phyloP scores from a whole-genome alignment of 2,113 vertebrate genomes.

The Ranitomeya variabilis region DNA sequence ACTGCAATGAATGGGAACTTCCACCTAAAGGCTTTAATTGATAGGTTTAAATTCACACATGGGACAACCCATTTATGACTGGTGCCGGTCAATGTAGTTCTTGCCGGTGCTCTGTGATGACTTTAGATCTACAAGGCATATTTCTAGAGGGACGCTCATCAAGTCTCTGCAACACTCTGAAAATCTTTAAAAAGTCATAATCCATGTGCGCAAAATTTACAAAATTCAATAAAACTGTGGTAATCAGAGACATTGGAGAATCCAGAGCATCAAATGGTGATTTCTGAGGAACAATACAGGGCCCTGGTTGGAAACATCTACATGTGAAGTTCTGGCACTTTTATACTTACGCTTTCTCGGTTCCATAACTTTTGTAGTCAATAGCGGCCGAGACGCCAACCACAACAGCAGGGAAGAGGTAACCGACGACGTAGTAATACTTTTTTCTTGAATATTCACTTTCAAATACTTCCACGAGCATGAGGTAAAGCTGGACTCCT shows the following conservation, averaged over 20 bases:
- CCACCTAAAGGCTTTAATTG: neutral
- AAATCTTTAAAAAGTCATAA: too few relatives aligned
- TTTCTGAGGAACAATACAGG: neutral
- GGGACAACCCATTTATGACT: neutral
- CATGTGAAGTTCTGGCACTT: conserved; percentile 25
- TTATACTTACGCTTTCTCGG: conserved; percentile 90
- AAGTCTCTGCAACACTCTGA: too few relatives aligned
- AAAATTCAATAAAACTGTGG: too few relatives aligned
- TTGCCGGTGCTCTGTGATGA: neutral
- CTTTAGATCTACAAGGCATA: neutral
- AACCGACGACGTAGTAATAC: conserved; percentile 96
- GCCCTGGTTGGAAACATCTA: neutral
- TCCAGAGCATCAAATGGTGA: too few relatives aligned
- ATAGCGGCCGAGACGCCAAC: conserved; percentile 95
- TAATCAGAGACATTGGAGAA: too few relatives aligned
- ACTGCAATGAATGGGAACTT: neutral
- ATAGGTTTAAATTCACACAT: neutral
- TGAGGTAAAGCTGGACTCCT: conserved; percentile 96
- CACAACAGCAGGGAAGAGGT: conserved; percentile 95
- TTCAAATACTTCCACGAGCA: conserved; percentile 98
- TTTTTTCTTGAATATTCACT: conserved; percentile 98
- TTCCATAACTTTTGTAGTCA: conserved; percentile 96
- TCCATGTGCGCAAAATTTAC: too few relatives aligned
- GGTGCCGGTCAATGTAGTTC: neutral
- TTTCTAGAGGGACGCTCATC: too few relatives aligned